These are phyloP conservation scores for Neuroterus valhalla DNA, from an alignment of 1,140 invertebrate genomes.

Conservation along the genomic window DNA sequence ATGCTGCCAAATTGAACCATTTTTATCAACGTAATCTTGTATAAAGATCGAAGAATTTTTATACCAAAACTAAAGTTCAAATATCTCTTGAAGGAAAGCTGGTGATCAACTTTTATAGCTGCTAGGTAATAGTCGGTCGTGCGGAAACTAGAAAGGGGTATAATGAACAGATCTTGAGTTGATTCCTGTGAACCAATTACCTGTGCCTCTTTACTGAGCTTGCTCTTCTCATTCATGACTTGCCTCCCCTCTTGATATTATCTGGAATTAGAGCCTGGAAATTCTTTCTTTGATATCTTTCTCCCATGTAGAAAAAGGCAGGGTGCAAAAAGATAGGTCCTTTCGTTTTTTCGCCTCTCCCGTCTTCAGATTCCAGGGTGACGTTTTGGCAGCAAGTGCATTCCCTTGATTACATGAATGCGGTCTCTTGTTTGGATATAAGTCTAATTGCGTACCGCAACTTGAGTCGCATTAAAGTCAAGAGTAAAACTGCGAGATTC, in stretches of 20 bases:
- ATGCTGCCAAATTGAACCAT: too few species aligned
- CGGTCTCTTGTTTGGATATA: background rate
- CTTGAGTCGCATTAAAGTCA: background rate
- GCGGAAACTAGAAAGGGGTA: background rate
- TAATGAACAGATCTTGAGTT: background rate
- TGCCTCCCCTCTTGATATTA: background rate
- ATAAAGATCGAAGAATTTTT: too few species aligned
- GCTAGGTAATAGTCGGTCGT: too few species aligned
- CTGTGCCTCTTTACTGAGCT: background rate
- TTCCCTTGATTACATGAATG: conserved; percentile 17
- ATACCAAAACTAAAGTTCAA: too few species aligned
- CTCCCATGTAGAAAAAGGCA: background rate
- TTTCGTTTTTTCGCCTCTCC: too few species aligned
- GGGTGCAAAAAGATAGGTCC: background rate
- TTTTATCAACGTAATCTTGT: too few species aligned
- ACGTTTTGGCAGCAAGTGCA: background rate
- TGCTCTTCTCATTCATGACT: conserved; percentile 1
- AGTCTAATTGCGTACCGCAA: background rate
- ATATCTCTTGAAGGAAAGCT: too few species aligned
- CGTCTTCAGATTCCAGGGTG: background rate
- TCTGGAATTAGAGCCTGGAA: background rate
- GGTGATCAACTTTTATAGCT: too few species aligned
- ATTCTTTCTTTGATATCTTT: background rate
- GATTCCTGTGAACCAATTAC: background rate
- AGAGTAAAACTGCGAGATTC: conserved; percentile 1